Evolutionary conservation across 2,797 vertebrate genomes (phyloP), one percentile per base, ranked within the genome.

Genomic region (Lithobates pipiens): DNA sequence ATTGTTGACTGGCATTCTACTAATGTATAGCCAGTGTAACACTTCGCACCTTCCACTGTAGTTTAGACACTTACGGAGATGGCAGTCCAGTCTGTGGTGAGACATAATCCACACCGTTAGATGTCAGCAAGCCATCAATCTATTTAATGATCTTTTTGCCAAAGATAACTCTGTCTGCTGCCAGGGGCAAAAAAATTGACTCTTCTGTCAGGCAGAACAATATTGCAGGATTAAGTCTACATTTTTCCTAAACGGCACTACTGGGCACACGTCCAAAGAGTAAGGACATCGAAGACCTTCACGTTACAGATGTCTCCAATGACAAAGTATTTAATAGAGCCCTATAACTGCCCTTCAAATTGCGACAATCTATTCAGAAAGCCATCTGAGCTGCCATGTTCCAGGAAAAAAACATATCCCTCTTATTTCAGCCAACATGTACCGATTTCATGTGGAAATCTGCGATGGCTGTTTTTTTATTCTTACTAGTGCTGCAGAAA

Each of bases 281-380:
- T 50, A 86, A 82, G 85, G 80, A 82, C 85, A 73, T 86, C 75
- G 61, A 77, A 86, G 85, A 77, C 85, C 68, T 82, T 82, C 68
- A 86, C 79, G 82, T 77, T 86, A 77, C 74, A 82, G 80, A 86
- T 86, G 85, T 82, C 85, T 72, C 68, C 54, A 72, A 76, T 82
- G 80, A 82, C 74, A 82, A 73, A 86, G 29, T 77, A 36, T 50
- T 73, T 86, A 86, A 86, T 72, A 77, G 79, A 82, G 80, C 54
- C 76, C 80, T 77, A 82, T 86, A 86, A 86, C 85, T 82, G 85
- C 80, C 72, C 85, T 57, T 73, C 85, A 86, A 86, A 86, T 82
- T 77, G 78, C 80, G 21, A 86, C 67, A 76, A 86, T 86, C 82
- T 57, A 86, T 86, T 86, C 75, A 63, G 68, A 67, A 71, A 82